Base-by-base conservation (phyloP, 2,113 vertebrate species). In the Anguilla rostrata region DNA sequence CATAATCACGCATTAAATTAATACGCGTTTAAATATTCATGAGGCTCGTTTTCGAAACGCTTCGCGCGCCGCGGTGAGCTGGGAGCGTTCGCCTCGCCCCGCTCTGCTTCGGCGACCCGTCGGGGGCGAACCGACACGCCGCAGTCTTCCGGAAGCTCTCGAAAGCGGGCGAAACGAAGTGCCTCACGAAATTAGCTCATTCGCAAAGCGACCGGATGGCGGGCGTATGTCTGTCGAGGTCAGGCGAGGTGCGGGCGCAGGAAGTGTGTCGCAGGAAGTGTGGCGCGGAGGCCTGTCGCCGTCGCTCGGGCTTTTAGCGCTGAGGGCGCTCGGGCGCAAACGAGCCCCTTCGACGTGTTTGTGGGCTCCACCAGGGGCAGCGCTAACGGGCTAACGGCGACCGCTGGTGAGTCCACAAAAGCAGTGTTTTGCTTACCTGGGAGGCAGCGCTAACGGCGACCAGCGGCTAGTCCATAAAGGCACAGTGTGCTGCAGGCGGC, bases 11-110 rank as follows among this genome's bases (percentile, higher is more conserved):
- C 88, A 87, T 88, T 90, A 84, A 89, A 78, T 60, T 88, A 90
- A 89, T 66, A 80, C 29, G 34, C 18, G n/a, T 84, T 88, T 90
- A 86, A 89, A 90, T 90, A 92, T 90, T 90, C 83, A 92, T 89
- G 78, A 88, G 40, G 18, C 26, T 91, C 86, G 78, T 82, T 82
- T 34, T 82, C 18, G n/a, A 81, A 40, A 40, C 14, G 40, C 43
- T 16, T 81, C 1, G 39, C 49, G 3, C 49, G 16, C 78, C 20
- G 41, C n/a, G 8, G 15, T 34, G 22, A 29, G 40, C 40, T 16
- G 22, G 18, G 39, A 75, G 39, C 39, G 8, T 14, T 43, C 60
- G 39, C 22, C 41, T 5, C 43, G 43, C 63, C 39, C 26, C 46
- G 16, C 7, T 60, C 56, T 63, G 16, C 49, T 60, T 29, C 8